Conservation (phyloP, 2,113 vertebrate genomes). For the Acinonyx jubatus region DNA sequence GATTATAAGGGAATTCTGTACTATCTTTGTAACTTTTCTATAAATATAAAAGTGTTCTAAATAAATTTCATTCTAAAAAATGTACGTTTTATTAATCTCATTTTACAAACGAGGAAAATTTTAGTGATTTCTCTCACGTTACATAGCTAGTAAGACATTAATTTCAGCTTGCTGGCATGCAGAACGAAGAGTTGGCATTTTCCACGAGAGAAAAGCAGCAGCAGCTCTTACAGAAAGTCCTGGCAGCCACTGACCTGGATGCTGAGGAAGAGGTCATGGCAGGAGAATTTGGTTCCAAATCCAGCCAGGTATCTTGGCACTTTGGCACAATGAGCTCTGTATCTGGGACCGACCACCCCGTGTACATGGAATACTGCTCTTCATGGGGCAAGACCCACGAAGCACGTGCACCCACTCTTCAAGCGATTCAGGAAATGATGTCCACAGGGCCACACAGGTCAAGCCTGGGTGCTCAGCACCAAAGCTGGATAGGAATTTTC, state of each 20-base stretch:
- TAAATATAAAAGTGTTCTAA: neutral
- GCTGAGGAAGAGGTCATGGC: constrained; percentile 96
- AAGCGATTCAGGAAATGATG: constrained; percentile 95
- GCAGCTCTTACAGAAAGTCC: constrained; percentile 96
- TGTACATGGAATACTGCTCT: constrained; percentile 96
- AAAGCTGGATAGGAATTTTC: neutral
- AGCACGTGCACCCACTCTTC: constrained; percentile 94
- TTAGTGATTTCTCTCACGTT: too few relatives aligned
- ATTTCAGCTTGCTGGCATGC: constrained; percentile 93
- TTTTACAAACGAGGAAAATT: too few relatives aligned
- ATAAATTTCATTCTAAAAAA: neutral
- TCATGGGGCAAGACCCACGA: constrained; percentile 87
- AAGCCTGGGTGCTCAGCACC: neutral
- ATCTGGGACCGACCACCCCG: constrained; percentile 94
- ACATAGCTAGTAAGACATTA: too few relatives aligned
- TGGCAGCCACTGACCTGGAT: constrained; percentile 96
- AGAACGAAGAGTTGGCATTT: constrained; percentile 95
- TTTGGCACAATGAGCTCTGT: constrained; percentile 97
- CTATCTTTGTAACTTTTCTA: neutral
- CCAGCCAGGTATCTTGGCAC: constrained; percentile 92
- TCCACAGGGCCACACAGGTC: rapidly evolving
- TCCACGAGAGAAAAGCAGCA: constrained; percentile 95
- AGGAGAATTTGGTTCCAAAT: constrained; percentile 91
- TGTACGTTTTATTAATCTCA: neutral
- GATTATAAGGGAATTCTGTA: neutral